A percentile compares a stretch with the other conserved stretches of the same genome.
phyloP scores from a whole-genome alignment of 2,888 invertebrate species.

The Zhuqinia jingwanae region DNA sequence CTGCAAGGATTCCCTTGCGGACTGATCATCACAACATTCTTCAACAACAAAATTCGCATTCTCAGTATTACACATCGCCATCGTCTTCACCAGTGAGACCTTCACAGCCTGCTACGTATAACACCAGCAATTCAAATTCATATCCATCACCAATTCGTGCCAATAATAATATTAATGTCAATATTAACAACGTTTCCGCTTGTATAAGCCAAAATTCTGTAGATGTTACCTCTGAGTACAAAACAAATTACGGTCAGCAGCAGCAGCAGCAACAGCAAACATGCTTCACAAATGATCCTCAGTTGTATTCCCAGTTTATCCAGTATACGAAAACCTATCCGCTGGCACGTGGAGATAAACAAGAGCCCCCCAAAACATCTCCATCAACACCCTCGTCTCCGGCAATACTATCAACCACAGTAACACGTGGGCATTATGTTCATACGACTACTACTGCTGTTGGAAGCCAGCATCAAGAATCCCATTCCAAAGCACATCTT shows the following conservation, averaged over 20 bases:
- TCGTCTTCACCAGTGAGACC: not conserved
- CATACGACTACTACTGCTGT: not conserved
- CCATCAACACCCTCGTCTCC: not conserved
- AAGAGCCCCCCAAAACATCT: not conserved
- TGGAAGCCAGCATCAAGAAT: not conserved
- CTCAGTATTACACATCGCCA: not conserved
- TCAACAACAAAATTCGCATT: not conserved
- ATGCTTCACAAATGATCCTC: constrained; percentile 77
- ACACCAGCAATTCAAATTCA: not conserved
- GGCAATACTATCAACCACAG: not conserved
- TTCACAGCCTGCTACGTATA: constrained; percentile 4
- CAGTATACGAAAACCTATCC: constrained; percentile 75
- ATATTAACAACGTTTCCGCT: not conserved
- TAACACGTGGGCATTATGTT: constrained; percentile 26
- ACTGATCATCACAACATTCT: not conserved
- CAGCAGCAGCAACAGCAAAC: constrained; percentile 41
- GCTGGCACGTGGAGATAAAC: constrained; percentile 2
- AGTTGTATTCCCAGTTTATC: constrained; percentile 77
- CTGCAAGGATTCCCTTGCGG: constrained; percentile 41
- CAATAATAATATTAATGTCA: constrained; percentile 7
- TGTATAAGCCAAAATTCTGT: too few species aligned
- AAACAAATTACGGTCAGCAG: constrained; percentile 48
- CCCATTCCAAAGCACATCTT: not conserved
- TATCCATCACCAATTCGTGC: constrained; percentile 25
- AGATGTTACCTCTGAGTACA: constrained; percentile 53